Conservation (phyloP, 37 sponge, comb jelly and placozoan genomes). For the Spongilla lacustris region DNA sequence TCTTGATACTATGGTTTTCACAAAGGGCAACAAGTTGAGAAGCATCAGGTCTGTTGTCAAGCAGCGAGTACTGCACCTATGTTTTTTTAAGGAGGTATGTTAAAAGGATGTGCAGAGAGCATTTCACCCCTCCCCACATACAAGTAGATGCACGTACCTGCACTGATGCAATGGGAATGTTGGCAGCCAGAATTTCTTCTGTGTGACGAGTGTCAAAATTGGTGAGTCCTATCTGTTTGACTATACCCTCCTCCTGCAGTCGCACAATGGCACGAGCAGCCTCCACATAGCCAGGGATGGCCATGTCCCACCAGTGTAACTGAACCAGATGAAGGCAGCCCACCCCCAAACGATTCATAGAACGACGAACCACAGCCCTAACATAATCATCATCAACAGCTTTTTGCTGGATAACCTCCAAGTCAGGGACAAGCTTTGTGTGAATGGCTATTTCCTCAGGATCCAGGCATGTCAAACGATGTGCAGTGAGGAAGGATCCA, state of each 20-base stretch:
- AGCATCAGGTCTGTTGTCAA: conserved; percentile 45
- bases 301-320: conserved; percentile 71
- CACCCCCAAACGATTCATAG: conserved; percentile 46
- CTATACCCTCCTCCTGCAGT: conserved; percentile 38
- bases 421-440: conserved; percentile 70
- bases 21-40: conserved; percentile 50
- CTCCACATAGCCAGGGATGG: conserved; percentile 30
- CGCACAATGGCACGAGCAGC: conserved; percentile 8
- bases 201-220: conserved; percentile 50
- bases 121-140: too few relatives aligned
- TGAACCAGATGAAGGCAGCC: conserved; percentile 54
- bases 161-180: conserved; percentile 29
- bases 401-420: conserved; percentile 30
- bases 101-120: too few relatives aligned
- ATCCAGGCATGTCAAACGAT: conserved; percentile 8
- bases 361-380: conserved; percentile 28
- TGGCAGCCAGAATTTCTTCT: conserved; percentile 17
- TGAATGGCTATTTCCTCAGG: conserved; percentile 29
- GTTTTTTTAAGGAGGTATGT: too few relatives aligned
- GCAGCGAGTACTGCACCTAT: conserved; percentile 68
- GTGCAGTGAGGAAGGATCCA: conserved; percentile 45
- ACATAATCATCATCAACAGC: conserved; percentile 43
- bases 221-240: conserved; percentile 56
- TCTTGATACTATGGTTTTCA: conserved; percentile 13
- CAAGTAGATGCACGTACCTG: conserved; percentile 59